phyloP scores from a whole-genome alignment of 2,797 vertebrate genomes.

The Dendrocincla tyrannina region DNA sequence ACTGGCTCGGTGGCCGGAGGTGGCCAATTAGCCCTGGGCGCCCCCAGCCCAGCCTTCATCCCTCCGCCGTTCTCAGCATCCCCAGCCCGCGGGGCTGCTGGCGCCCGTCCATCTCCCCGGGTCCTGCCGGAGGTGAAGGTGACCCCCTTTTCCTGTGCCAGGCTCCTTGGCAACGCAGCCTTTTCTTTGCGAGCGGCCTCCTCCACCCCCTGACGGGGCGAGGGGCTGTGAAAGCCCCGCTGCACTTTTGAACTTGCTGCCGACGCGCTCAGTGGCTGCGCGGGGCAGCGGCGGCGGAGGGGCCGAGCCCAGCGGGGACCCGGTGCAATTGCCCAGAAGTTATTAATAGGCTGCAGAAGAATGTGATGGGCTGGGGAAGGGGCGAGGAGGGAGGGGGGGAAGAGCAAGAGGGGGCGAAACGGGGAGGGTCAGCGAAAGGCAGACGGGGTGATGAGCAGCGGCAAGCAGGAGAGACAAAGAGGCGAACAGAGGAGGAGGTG shows the following conservation, averaged over 20 bases:
- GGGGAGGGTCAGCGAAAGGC: background rate
- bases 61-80: background rate
- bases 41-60: background rate
- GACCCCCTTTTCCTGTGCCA: constrained; percentile 60
- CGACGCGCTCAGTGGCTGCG: constrained; percentile 39
- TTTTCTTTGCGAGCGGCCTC: constrained; percentile 45
- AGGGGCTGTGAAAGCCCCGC: constrained; percentile 39
- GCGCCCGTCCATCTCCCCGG: background rate
- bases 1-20: background rate
- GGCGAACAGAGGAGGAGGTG: background rate
- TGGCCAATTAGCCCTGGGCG: background rate
- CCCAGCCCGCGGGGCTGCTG: background rate
- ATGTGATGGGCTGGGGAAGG: constrained; percentile 40
- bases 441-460: background rate
- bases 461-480: background rate
- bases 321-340: constrained; percentile 69
- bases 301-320: constrained; percentile 59
- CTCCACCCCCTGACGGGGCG: constrained; percentile 55
- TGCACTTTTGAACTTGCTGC: constrained; percentile 70
- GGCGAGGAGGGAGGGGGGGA: background rate
- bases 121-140: constrained; percentile 22
- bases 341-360: constrained; percentile 69
- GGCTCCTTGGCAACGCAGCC: constrained; percentile 57
- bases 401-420: background rate
- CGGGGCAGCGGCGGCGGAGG: background rate